These are phyloP conservation scores for Diaprepes abbreviatus DNA, from an alignment of 2,888 invertebrate species.

Conservation along the genomic window DNA sequence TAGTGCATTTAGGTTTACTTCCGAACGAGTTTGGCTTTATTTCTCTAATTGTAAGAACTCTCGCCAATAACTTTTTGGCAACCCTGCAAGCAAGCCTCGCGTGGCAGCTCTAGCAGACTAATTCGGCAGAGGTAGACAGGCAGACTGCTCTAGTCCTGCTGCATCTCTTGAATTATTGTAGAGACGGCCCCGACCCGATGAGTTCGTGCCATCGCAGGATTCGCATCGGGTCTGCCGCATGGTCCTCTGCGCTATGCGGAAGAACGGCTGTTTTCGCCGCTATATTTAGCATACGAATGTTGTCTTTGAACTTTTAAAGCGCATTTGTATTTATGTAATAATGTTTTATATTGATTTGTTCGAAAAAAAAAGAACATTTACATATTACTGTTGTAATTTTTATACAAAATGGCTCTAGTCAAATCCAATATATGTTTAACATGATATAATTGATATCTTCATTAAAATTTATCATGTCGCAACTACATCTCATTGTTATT, in stretches of 20 bases:
- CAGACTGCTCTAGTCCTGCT: constrained; percentile 20
- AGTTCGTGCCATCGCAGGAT: constrained; percentile 26
- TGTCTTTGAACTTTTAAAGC: constrained; percentile 6
- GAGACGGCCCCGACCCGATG: constrained; percentile 8
- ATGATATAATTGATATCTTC: no score
- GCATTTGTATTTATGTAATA: background rate
- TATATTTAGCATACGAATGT: constrained; percentile 18
- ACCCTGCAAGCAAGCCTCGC: background rate
- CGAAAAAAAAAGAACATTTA: background rate
- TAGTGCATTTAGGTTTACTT: no score
- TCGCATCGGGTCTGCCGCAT: constrained; percentile 2
- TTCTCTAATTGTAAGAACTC: no score
- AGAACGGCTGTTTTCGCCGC: background rate
- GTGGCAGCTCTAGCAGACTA: constrained; percentile 3
- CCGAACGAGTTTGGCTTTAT: no score
- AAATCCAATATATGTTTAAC: no score
- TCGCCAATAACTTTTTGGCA: background rate
- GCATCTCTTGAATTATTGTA: constrained; percentile 34
- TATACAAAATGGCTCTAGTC: no score
- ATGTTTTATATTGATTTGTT: background rate
- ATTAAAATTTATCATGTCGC: no score
- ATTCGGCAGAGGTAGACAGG: constrained; percentile 8
- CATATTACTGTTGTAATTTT: no score
- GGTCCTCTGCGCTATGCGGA: constrained; percentile 30
- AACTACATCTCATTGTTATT: no score